phyloP scores from a whole-genome alignment of 2,888 invertebrate species.

The Vanessa cardui region DNA sequence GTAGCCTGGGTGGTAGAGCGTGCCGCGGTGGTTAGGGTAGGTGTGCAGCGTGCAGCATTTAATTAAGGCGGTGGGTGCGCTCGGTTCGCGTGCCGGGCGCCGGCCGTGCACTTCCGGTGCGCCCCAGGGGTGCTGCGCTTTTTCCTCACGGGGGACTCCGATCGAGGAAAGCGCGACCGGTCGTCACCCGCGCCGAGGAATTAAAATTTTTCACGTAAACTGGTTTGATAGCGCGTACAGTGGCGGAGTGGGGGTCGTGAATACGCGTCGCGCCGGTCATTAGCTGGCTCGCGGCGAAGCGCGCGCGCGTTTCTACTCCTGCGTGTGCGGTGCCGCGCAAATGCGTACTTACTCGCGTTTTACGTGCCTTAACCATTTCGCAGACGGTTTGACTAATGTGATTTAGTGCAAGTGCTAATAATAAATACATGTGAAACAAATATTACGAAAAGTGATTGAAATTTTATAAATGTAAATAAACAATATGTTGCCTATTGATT shows the following conservation, averaged over 20 bases:
- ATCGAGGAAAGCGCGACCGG: conserved; percentile 77
- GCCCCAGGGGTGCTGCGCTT: conserved; percentile 76
- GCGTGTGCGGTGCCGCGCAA: conserved; percentile 50
- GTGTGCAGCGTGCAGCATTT: conserved; percentile 74
- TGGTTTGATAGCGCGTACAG: conserved; percentile 80
- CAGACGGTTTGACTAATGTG: conserved; percentile 30
- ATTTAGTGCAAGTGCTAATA: conserved; percentile 49
- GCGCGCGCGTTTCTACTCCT: conserved; percentile 65
- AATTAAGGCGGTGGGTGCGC: conserved; percentile 80
- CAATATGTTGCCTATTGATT: not conserved
- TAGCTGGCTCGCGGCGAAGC: conserved; percentile 72
- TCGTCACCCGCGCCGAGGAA: conserved; percentile 76
- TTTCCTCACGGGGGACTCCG: conserved; percentile 65
- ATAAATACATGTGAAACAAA: conserved; percentile 4
- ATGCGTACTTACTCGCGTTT: conserved; percentile 39
- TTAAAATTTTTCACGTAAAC: conserved; percentile 82
- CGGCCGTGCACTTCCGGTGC: conserved; percentile 78
- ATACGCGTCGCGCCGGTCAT: conserved; percentile 78
- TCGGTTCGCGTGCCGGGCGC: conserved; percentile 68
- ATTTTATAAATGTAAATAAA: conserved; percentile 4
- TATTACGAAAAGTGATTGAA: not conserved
- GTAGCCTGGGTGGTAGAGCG: conserved; percentile 45
- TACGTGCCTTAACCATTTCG: conserved; percentile 26
- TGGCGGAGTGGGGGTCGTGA: conserved; percentile 79
- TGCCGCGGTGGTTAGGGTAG: conserved; percentile 57